Percentiles rank a stretch among this genome's conserved stretches.
Evolutionary conservation across 2,888 invertebrate genomes (phyloP).

Genomic region (Lasioglossum calceatum): DNA sequence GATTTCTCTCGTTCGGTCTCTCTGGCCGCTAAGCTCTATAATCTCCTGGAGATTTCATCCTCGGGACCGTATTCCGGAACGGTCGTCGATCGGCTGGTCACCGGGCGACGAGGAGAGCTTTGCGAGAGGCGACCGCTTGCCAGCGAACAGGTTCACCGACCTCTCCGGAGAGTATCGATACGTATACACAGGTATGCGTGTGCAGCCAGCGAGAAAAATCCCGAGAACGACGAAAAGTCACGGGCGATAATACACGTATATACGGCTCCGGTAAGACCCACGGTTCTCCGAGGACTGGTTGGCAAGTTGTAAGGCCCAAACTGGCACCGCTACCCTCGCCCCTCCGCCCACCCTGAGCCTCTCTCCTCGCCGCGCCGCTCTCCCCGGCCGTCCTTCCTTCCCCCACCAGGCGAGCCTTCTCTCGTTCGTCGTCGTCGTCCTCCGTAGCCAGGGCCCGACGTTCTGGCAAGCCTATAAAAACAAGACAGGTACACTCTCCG

Average conservation of each 20-base stretch:
- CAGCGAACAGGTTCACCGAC: constrained; percentile 58
- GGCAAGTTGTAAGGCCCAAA: constrained; percentile 75
- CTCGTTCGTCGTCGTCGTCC: constrained; percentile 63
- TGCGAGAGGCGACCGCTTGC: constrained; percentile 5
- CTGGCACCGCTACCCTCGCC: constrained; percentile 77
- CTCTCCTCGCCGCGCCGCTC: constrained; percentile 64
- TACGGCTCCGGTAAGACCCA: constrained; percentile 73
- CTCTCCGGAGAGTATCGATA: constrained; percentile 42
- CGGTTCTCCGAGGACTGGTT: constrained; percentile 82
- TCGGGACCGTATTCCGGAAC: constrained; percentile 25
- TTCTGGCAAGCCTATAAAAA: constrained; percentile 84
- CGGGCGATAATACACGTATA: constrained; percentile 56
- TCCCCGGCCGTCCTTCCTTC: constrained; percentile 68
- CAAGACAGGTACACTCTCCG: constrained; percentile 84
- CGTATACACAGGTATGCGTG: constrained; percentile 12
- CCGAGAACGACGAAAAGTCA: constrained; percentile 57
- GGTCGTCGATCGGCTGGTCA: background rate
- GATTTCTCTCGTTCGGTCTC: background rate
- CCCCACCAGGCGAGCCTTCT: constrained; percentile 66
- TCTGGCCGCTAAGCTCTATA: constrained; percentile 42
- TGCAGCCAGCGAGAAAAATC: constrained; percentile 46
- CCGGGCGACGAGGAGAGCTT: background rate
- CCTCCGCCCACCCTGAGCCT: constrained; percentile 68
- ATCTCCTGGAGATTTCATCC: constrained; percentile 65
- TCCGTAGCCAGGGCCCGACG: constrained; percentile 78